Base-by-base conservation (phyloP, 2,113 vertebrate genomes). In the Hirundichthys speculiger region DNA sequence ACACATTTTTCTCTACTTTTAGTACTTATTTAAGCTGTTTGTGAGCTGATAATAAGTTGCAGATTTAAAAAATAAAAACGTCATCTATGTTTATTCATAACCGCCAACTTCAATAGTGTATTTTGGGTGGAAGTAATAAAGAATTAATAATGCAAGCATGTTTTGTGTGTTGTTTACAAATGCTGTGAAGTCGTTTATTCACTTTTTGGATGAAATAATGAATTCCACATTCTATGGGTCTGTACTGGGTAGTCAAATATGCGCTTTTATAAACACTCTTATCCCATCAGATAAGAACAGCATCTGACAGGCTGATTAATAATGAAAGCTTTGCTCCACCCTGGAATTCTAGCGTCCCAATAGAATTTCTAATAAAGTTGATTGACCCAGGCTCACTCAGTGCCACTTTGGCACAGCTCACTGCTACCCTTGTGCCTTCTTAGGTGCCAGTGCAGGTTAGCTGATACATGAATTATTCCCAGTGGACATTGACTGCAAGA, bases 361-460 rank as follows among this genome's bases (percentile, higher is more conserved):
- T 56, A 82, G 82, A 53, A 73, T 85, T 86, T 81, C 83, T 87
- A 85, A 87, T 87, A 85, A 85, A 78, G 85, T 57, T 86, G 79
- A 85, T 83, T 87, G 87, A 90, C 87, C 87, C 68, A 18, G 72
- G 73, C 70, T 86, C 67, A 57, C 45, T 70, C 72, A 27, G 52
- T 75, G 64, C 53, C 73, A 77, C 75, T 73, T 67, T 72, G 76
- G 77, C 83, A 85, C 64, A 61, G 77, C 65, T 62, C 79, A 16
- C 68, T 54, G 42, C 79, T 77, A 73, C 71, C 63, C 43, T 63
- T 61, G 76, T 72, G 73, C 69, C 69, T 74, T 49, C 70, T 54
- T 60, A 69, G 86, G 82, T 90, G 87, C 86, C 86, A 82, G 76
- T 46, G 75, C 82, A 85, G 84, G 88, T 89, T 86, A 88, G 82